Evolutionary conservation across 1,140 invertebrate species (phyloP), one percentile per base, ranked within the genome.

Genomic region (Drosophila triauraria): DNA sequence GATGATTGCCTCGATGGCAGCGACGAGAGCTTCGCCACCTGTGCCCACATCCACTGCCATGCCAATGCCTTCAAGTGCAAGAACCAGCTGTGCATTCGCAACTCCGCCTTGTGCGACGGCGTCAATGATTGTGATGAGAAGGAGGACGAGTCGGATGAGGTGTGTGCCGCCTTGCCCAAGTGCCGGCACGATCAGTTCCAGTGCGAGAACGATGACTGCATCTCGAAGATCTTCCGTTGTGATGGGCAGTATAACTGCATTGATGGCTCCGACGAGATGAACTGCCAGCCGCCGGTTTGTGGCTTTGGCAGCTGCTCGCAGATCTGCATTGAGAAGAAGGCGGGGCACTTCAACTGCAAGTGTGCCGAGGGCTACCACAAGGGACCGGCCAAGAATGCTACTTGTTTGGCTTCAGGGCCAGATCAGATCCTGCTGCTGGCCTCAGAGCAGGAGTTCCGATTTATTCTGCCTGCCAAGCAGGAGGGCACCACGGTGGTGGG

Each of bases 41-140:
- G 98, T 90, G 96, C 95, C 10, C 96, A 96, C 82, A 96, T 97
- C 82, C 96, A 95, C 51, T 98, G 97, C 82, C 96, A 97, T 77
- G 95, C 95, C 3, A 93, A 93, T 12, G 91, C 91, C 12, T 93
- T 91, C 32, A 93, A 93, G 6, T 92, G 98, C 64, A 80, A 87
- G 25, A 95, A 95, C 81, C 93, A 94, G 25, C 94, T 94, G 65
- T 96, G 96, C 75, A 95, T 96, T 60, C 95, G 95, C 1, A 91
- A 93, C 20, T 94, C 95, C 0, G 96, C 95, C 93, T 93, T 95
- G 1, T 97, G 96, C 88, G 96, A 95, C 77, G 94, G 94, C 9
- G 94, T 95, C 62, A 93, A 95, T 71, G 96, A 97, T 82, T 97
- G 96, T 80, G 93, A 93, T 8, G 95, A 95, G 68, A 93, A 93